Conservation (phyloP, 2,797 vertebrate genomes). For the Rhabdomys pumilio region DNA sequence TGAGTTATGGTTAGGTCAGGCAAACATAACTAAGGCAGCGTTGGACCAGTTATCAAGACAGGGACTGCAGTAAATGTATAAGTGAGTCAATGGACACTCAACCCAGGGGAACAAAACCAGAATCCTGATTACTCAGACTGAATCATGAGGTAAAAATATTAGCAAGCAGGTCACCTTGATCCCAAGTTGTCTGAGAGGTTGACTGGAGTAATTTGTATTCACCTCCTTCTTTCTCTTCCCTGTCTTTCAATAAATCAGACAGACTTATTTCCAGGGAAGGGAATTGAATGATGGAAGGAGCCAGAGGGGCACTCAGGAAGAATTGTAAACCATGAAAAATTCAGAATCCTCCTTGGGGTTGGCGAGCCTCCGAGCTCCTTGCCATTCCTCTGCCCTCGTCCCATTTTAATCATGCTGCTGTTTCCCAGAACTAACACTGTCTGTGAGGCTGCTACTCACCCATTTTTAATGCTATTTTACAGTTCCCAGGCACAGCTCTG, state of each 20-base stretch:
- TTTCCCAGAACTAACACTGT: not conserved
- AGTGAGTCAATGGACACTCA: not conserved
- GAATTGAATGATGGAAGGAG: not conserved
- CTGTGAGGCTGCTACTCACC: not conserved
- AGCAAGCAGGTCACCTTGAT: slow-evolving; percentile 54
- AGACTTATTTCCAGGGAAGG: not conserved
- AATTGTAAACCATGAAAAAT: not conserved
- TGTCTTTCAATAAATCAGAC: not conserved
- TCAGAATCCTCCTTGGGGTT: not conserved
- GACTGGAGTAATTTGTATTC: not conserved
- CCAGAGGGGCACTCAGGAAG: not conserved
- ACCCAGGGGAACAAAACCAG: not conserved
- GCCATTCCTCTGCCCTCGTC: not conserved
- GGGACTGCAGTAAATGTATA: not conserved
- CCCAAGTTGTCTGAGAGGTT: not conserved
- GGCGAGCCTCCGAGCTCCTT: accelerated
- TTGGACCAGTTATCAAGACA: not conserved
- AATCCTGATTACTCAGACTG: slow-evolving; percentile 14
- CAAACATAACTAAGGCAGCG: not conserved
- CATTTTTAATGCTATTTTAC: not conserved
- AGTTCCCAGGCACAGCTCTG: not conserved
- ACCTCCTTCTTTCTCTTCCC: not conserved
- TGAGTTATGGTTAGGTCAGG: not conserved
- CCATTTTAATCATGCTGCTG: not conserved
- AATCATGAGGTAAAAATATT: slow-evolving; percentile 12